Conservation (phyloP, 2,888 invertebrate species). For the Tenthredo mesomela region DNA sequence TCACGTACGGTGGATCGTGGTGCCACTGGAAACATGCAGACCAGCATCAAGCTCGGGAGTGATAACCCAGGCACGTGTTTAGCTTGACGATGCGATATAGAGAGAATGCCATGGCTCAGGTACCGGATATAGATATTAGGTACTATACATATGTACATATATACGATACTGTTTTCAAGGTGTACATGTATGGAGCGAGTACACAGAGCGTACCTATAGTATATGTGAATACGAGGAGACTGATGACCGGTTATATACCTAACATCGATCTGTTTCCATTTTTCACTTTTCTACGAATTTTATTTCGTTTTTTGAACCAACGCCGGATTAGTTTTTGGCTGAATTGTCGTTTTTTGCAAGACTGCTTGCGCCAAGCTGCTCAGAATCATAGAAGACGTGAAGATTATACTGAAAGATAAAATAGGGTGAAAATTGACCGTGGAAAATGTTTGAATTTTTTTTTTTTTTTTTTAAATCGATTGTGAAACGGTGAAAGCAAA, state of each 20-base stretch:
- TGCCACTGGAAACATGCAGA: constrained; percentile 34
- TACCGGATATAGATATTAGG: constrained; percentile 13
- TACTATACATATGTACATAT: no score
- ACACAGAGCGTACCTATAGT: background rate
- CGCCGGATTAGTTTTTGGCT: no score
- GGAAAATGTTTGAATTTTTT: no score
- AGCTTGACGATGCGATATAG: constrained; percentile 34
- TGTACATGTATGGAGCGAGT: background rate
- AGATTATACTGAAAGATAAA: no score
- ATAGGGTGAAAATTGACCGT: no score
- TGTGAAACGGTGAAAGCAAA: background rate
- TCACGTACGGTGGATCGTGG: constrained; percentile 36
- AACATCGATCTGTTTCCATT: background rate
- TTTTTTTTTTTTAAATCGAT: no score
- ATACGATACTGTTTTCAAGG: background rate
- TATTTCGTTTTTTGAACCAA: background rate
- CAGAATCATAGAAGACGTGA: no score
- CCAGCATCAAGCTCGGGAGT: constrained; percentile 34
- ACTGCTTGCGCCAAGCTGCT: no score
- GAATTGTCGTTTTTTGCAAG: no score
- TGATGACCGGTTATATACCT: background rate
- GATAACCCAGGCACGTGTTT: constrained; percentile 50
- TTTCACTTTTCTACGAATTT: background rate
- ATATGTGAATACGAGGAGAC: background rate
- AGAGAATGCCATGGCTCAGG: background rate